phyloP scores from a whole-genome alignment of 2,888 invertebrate genomes.

The Aromia moschata region DNA sequence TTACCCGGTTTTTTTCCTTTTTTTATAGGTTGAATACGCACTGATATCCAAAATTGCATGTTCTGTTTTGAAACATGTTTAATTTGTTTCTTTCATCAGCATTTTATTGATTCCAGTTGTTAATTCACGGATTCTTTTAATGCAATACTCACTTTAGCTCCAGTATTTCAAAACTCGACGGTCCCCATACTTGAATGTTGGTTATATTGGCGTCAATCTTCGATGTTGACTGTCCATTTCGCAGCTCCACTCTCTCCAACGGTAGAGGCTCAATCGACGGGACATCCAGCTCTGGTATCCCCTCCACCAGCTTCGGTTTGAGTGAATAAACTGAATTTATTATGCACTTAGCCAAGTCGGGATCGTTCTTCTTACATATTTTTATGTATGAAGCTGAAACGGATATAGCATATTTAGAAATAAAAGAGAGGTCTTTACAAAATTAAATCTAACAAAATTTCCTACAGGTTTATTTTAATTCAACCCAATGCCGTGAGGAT shows the following conservation, averaged over 20 bases:
- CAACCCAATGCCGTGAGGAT: too few relatives aligned
- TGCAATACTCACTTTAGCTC: constrained; percentile 67
- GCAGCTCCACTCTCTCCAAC: constrained; percentile 51
- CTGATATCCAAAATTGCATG: too few relatives aligned
- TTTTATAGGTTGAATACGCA: too few relatives aligned
- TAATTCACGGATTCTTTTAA: too few relatives aligned
- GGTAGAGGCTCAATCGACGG: constrained; percentile 66
- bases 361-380: constrained; percentile 56
- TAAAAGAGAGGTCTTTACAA: too few relatives aligned
- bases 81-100: too few relatives aligned
- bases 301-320: constrained; percentile 55
- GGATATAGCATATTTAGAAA: too few relatives aligned
- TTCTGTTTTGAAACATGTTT: too few relatives aligned
- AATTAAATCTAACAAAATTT: too few relatives aligned
- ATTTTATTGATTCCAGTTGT: too few relatives aligned
- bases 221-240: constrained; percentile 55
- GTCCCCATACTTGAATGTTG: constrained; percentile 69
- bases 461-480: too few relatives aligned
- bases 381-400: constrained; percentile 58
- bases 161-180: constrained; percentile 69
- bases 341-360: constrained; percentile 58
- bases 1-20: too few relatives aligned
- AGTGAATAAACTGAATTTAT: constrained; percentile 57
- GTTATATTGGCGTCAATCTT: constrained; percentile 69
- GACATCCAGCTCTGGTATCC: constrained; percentile 66